Conservation (phyloP, 2,888 invertebrate genomes). For the Trachelus troglodyta region DNA sequence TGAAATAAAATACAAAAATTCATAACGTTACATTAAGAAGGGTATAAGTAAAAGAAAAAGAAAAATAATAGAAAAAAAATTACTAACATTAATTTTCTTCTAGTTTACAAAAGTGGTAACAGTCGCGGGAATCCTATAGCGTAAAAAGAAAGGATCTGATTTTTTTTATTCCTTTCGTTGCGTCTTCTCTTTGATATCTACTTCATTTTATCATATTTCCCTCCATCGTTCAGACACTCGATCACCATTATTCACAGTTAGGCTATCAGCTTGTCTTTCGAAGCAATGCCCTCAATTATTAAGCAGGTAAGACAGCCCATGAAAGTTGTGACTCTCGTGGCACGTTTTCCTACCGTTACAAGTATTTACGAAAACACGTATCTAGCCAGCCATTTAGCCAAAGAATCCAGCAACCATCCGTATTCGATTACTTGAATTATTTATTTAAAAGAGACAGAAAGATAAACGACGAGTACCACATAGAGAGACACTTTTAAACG, state of each 20-base stretch:
- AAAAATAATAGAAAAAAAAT: background rate
- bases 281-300: background rate
- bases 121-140: background rate
- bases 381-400: background rate
- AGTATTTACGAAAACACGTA: background rate
- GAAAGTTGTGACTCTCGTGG: background rate
- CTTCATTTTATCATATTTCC: background rate
- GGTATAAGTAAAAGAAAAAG: background rate
- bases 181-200: background rate
- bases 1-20: constrained; percentile 10
- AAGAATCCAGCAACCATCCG: background rate
- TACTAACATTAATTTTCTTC: constrained; percentile 10
- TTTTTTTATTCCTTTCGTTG: background rate
- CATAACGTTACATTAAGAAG: constrained; percentile 16
- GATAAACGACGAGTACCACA: background rate
- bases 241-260: background rate
- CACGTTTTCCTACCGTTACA: background rate
- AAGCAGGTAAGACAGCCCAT: background rate
- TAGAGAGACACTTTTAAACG: background rate
- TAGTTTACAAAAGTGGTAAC: background rate
- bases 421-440: background rate
- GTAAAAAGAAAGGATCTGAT: background rate
- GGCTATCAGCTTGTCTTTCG: background rate
- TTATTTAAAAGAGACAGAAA: background rate
- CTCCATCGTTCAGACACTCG: background rate